A percentile compares a stretch with the other conserved stretches of the same genome.
These are phyloP conservation scores for Chironomus tentans DNA, from an alignment of 2,888 invertebrate genomes.

Conservation along the genomic window DNA sequence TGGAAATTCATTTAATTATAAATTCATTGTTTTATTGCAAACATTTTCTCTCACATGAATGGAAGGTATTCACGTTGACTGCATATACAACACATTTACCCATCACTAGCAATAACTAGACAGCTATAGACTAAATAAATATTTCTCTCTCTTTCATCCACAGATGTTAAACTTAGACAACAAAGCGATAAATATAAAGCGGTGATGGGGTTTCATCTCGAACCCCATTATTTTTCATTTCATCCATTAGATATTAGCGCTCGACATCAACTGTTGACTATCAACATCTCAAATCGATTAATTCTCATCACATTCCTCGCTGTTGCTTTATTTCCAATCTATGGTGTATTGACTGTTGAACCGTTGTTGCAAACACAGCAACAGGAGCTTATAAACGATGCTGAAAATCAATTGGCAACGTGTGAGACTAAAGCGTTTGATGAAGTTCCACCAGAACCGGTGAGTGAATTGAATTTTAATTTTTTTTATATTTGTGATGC, in stretches of 20 bases:
- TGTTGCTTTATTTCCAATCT: background rate
- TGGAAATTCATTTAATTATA: no score
- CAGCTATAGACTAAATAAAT: no score
- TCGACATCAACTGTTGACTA: background rate
- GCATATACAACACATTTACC: no score
- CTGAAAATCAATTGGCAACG: background rate
- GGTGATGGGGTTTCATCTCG: slow-evolving; percentile 21
- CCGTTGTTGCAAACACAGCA: background rate
- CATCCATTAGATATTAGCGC: slow-evolving; percentile 2
- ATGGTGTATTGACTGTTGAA: background rate
- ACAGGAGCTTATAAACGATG: background rate
- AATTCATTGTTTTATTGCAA: no score
- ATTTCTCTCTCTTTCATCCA: no score
- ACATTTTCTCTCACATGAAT: no score
- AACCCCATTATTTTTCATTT: slow-evolving; percentile 16
- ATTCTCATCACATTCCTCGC: slow-evolving; percentile 5
- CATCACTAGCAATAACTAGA: no score
- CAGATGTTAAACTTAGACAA: slow-evolving; percentile 4
- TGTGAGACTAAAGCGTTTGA: slow-evolving; percentile 41
- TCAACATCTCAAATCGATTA: slow-evolving; percentile 5
- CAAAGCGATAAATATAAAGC: background rate
- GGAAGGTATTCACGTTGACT: no score
- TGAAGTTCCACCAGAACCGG: slow-evolving; percentile 40
- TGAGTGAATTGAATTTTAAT: slow-evolving; percentile 32
- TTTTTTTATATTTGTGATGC: no score